Evolutionary conservation across 2,888 invertebrate genomes (phyloP).

Genomic region (Cosmorhoe ocellata): DNA sequence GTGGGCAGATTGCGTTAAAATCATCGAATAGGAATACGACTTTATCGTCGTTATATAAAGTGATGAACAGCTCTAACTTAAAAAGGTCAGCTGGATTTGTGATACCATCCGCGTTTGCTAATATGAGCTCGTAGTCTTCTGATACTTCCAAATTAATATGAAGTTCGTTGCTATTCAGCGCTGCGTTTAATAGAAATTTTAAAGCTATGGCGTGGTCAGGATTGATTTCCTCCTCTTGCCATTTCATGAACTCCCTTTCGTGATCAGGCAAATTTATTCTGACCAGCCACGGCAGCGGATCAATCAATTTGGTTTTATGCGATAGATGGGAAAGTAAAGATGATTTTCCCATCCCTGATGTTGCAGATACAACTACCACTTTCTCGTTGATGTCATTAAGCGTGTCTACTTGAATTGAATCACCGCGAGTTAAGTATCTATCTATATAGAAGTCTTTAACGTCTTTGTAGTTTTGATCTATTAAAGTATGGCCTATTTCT

Average conservation of each 20-base stretch:
- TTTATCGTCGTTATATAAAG: conserved; percentile 40
- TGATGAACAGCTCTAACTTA: conserved; percentile 44
- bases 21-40: conserved; percentile 47
- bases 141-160: conserved; percentile 29
- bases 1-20: conserved; percentile 44
- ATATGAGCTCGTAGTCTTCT: conserved; percentile 25
- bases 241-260: conserved; percentile 34
- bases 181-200: conserved; percentile 38
- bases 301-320: conserved; percentile 38
- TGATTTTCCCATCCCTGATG: conserved; percentile 46
- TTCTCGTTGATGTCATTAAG: conserved; percentile 40
- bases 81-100: conserved; percentile 30
- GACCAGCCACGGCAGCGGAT: conserved; percentile 44
- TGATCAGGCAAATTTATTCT: conserved; percentile 40
- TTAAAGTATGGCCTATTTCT: conserved; percentile 40
- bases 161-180: conserved; percentile 35
- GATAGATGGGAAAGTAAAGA: conserved; percentile 45
- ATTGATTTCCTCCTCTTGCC: conserved; percentile 31
- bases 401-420: conserved; percentile 35
- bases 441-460: conserved; percentile 40
- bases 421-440: conserved; percentile 33
- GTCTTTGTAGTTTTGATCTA: conserved; percentile 38
- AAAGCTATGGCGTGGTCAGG: conserved; percentile 27
- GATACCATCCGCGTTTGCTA: conserved; percentile 18
- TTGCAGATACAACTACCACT: conserved; percentile 39